phyloP scores from a whole-genome alignment of 2,113 vertebrate genomes.

The Chloroceryle aenea region DNA sequence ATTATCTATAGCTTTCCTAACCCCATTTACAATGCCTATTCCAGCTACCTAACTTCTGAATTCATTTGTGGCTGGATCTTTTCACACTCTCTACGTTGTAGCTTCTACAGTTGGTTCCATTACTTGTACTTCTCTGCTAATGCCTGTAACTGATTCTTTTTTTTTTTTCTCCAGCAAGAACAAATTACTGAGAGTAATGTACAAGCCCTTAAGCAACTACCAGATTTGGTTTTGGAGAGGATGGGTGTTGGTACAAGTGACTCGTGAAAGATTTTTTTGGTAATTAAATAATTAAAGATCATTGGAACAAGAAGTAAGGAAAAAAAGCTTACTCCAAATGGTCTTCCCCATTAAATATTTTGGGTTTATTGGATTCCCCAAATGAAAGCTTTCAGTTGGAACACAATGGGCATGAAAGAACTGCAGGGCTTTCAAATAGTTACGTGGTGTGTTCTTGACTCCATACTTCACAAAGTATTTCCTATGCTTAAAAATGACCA shows the following conservation, averaged over 20 bases:
- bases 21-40: not conserved
- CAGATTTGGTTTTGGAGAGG: not conserved
- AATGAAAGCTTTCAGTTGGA: not conserved
- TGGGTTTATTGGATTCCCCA: not conserved
- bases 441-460: not conserved
- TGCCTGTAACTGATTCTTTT: not conserved
- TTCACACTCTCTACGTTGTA: accelerated
- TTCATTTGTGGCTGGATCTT: not conserved
- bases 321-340: not conserved
- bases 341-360: not conserved
- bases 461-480: not conserved
- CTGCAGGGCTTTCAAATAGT: not conserved
- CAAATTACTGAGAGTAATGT: not conserved
- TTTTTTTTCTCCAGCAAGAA: not conserved
- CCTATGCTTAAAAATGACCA: not conserved
- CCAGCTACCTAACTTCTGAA: not conserved
- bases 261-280: not conserved
- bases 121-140: not conserved
- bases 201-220: not conserved
- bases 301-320: not conserved
- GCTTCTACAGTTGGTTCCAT: not conserved
- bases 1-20: not conserved
- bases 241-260: not conserved
- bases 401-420: not conserved
- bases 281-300: not conserved